Evolutionary conservation across 2,888 invertebrate genomes (phyloP).

Genomic region (Rhamnusium bicolor): DNA sequence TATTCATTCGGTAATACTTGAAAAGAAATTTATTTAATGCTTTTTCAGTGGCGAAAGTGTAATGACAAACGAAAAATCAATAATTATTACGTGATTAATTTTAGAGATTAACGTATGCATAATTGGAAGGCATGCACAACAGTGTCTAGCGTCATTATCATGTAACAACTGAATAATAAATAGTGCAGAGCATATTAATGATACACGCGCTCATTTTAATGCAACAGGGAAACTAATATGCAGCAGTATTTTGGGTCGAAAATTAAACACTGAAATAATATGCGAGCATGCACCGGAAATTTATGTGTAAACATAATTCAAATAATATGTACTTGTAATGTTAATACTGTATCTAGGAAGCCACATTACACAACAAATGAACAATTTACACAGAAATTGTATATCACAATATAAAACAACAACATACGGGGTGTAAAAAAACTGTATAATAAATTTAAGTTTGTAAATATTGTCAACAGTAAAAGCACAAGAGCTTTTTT

Average conservation of each 20-base stretch:
- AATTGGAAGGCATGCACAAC: neutral
- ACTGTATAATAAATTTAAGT: no score
- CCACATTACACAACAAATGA: conserved; percentile 5
- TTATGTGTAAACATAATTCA: conserved; percentile 12
- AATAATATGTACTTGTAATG: conserved; percentile 20
- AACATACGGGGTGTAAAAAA: neutral
- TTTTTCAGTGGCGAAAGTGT: no score
- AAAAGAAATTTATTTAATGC: no score
- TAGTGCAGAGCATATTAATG: neutral
- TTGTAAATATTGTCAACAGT: no score
- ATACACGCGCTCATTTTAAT: neutral
- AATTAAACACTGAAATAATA: conserved; percentile 13
- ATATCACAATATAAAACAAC: neutral
- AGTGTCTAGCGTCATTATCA: neutral
- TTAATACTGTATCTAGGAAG: conserved; percentile 2
- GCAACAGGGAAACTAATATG: conserved; percentile 1
- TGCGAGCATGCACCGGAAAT: conserved; percentile 4
- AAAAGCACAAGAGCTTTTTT: no score
- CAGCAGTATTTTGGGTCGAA: neutral
- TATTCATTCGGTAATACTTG: no score
- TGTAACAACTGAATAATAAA: neutral
- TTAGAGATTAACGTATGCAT: no score
- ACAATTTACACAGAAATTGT: neutral
- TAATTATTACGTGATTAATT: no score
- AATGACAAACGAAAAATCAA: no score